Base-by-base conservation (phyloP, 2,888 invertebrate genomes). In the Aleiodes alternator region DNA sequence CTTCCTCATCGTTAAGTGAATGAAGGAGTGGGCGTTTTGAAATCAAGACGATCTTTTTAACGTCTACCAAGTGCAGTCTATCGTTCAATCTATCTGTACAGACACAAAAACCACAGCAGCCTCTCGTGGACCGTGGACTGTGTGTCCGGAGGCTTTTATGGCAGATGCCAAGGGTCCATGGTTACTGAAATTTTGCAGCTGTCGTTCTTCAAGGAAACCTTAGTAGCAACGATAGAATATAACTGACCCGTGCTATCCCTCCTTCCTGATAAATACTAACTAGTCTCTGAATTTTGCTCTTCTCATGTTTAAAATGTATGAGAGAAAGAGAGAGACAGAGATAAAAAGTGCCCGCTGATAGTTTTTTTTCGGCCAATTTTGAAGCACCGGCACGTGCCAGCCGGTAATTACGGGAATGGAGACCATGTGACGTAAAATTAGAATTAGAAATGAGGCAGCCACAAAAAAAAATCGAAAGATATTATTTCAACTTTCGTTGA, bases 111-210 rank as follows among this genome's bases (percentile, higher is more conserved):
- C 66, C 66, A 29, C 50, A 51, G 57, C 31, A 66, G 64, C 56
- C 66, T 59, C 23, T 23, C 50, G 29, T 64, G 53, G 68, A 70
- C 59, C 59, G 55, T 70, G 55, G 55, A 53, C 48, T 31, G 29
- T 69, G 29, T 69, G 43, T 69, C 48, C 69, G 12, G 50, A 55
- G 55, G 56, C 57, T 61, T 69, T 66, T 66, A 69, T 43, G 64
- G 72, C 75, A 75, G 75, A 71, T 75, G 75, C 64, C 70, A 74
- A 23, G 23, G 57, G 51, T 59, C 34, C 53, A 64, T 55, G 77
- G 77, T 74, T 77, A 74, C 59, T 61, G 64, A 75, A 77, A 75
- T 77, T 70, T 2, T 51, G 69, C 77, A 77, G 77, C 77, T 77
- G 77, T 77, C 77, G 75, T 50, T 75, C 48, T 64, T 71, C 69